Evolutionary conservation across 2,113 vertebrate genomes (phyloP).

Genomic region (Hemicordylus capensis): DNA sequence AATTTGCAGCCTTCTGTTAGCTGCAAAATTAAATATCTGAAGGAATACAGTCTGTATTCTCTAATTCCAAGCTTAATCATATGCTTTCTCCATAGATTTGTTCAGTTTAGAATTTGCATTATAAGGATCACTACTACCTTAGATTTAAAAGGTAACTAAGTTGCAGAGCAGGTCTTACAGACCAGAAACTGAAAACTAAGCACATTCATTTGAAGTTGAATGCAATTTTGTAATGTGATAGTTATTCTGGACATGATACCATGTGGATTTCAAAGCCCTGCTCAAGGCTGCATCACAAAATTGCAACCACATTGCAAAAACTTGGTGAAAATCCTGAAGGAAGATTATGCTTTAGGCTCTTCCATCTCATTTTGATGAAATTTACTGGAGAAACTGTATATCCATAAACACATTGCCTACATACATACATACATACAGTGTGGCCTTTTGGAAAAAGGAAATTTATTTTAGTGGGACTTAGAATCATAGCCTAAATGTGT

Average conservation of each 20-base stretch:
- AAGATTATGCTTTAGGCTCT: neutral
- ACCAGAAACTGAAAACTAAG: neutral
- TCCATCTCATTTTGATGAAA: neutral
- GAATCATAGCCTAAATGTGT: neutral
- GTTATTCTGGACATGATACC: too few relatives aligned
- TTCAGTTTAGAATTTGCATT: neutral
- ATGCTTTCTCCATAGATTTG: neutral
- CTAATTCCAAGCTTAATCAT: neutral
- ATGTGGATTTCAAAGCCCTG: neutral
- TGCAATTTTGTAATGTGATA: too few relatives aligned
- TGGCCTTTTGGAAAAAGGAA: neutral
- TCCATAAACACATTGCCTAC: neutral
- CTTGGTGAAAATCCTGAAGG: neutral
- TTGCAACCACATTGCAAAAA: neutral
- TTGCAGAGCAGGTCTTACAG: neutral
- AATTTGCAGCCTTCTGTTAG: slow-evolving; percentile 31
- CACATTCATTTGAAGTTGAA: neutral
- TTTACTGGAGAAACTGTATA: neutral
- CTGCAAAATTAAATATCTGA: slow-evolving; percentile 10
- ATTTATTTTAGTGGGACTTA: neutral
- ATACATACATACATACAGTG: too few relatives aligned
- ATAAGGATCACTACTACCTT: neutral
- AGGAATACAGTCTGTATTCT: neutral
- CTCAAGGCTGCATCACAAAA: neutral
- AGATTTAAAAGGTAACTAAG: neutral